These are phyloP conservation scores for Melanophora roralis DNA, from an alignment of 2,888 invertebrate genomes.

Conservation along the genomic window DNA sequence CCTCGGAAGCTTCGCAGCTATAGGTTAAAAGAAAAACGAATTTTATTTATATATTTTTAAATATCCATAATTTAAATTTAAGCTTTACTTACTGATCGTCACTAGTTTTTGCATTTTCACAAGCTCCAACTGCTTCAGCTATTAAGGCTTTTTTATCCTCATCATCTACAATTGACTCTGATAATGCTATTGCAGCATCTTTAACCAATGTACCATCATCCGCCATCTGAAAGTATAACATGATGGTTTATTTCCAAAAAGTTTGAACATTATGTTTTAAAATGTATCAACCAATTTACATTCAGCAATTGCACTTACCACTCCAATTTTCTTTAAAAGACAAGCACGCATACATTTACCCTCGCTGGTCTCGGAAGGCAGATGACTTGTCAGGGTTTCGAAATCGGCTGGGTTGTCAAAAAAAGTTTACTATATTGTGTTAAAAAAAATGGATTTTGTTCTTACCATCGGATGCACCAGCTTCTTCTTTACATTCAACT, in stretches of 20 bases:
- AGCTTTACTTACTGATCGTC: slow-evolving; percentile 71
- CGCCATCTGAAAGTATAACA: slow-evolving; percentile 66
- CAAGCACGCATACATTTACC: slow-evolving; percentile 75
- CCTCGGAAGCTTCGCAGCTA: slow-evolving; percentile 72
- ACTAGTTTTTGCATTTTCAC: slow-evolving; percentile 68
- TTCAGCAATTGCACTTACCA: slow-evolving; percentile 72
- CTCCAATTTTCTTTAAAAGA: slow-evolving; percentile 71
- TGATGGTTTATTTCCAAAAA: no score
- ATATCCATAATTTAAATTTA: not conserved
- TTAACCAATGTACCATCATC: slow-evolving; percentile 71
- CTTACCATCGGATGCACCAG: slow-evolving; percentile 73
- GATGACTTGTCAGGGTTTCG: slow-evolving; percentile 68
- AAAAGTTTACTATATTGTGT: not conserved
- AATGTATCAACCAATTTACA: no score
- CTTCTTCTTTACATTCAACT: slow-evolving; percentile 70
- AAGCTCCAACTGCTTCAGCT: slow-evolving; percentile 65
- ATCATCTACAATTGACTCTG: slow-evolving; percentile 65
- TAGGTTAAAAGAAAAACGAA: not conserved
- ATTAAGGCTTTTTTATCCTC: slow-evolving; percentile 67
- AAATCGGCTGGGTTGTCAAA: slow-evolving; percentile 70
- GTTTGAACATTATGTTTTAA: no score
- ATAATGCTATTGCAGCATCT: slow-evolving; percentile 66
- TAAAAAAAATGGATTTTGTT: not conserved
- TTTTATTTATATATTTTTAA: no score
- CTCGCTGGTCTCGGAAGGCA: slow-evolving; percentile 66